Conservation (phyloP, 1,140 invertebrate genomes). For the Bradysia coprophila region DNA sequence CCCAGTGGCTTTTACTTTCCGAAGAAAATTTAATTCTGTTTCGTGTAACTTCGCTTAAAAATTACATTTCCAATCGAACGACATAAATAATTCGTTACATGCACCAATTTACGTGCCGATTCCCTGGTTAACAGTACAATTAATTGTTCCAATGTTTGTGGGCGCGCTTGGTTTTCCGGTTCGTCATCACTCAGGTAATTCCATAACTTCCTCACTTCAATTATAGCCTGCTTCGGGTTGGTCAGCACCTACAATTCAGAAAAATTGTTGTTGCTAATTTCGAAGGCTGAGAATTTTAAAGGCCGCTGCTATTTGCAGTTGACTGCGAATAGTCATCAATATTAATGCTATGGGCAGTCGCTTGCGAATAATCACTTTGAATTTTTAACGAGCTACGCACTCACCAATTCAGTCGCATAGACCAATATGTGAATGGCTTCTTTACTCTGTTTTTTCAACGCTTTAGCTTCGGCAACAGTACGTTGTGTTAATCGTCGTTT, state of each 20-base stretch:
- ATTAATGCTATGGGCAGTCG: no score
- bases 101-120: slow-evolving; percentile 50
- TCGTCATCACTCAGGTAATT: slow-evolving; percentile 47
- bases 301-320: no score
- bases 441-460: slow-evolving; percentile 54
- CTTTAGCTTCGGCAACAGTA: slow-evolving; percentile 51
- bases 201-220: slow-evolving; percentile 54
- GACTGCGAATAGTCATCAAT: no score
- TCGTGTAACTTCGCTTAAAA: no score
- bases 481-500: slow-evolving; percentile 49
- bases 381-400: slow-evolving; percentile 6
- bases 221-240: slow-evolving; percentile 51
- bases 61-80: no score
- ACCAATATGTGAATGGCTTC: slow-evolving; percentile 56
- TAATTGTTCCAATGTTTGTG: slow-evolving; percentile 52
- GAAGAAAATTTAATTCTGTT: no score
- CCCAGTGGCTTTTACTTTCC: no score
- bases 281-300: no score
- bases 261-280: no score
- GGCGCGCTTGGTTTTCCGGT: slow-evolving; percentile 63
- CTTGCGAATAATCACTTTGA: slow-evolving; percentile 1
- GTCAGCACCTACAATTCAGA: slow-evolving; percentile 45
- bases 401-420: slow-evolving; percentile 56
- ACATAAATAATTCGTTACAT: slow-evolving; percentile 52
- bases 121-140: slow-evolving; percentile 52